Evolutionary conservation across 1,140 invertebrate genomes (phyloP).

Genomic region (Brachionus sp.): DNA sequence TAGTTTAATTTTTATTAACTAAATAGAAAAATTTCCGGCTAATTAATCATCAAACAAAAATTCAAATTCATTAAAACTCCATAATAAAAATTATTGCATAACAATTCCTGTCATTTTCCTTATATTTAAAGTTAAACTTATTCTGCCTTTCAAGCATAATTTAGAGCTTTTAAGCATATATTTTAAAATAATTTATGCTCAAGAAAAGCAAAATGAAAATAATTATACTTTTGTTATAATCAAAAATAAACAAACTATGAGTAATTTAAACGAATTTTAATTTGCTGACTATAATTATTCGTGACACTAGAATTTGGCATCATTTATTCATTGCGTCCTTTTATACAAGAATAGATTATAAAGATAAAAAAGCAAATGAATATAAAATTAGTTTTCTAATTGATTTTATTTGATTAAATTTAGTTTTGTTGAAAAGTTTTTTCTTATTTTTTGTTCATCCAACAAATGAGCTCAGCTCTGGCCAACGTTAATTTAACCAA

Average conservation of each 20-base stretch:
- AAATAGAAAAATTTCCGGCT: neutral
- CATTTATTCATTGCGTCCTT: neutral
- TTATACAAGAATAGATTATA: neutral
- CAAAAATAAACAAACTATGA: neutral
- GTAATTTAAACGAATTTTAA: neutral
- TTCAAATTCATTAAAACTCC: neutral
- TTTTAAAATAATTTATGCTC: neutral
- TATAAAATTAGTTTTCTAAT: neutral
- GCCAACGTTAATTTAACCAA: neutral
- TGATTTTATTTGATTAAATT: neutral
- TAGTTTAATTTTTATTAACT: too few species aligned
- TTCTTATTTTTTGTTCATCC: neutral
- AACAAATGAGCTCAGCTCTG: constrained; percentile 12
- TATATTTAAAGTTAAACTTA: constrained; percentile 4
- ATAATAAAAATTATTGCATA: neutral
- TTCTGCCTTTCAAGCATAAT: neutral
- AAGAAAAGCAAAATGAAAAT: neutral
- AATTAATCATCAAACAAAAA: neutral
- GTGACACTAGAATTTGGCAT: neutral
- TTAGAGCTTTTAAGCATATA: neutral
- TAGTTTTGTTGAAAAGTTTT: neutral
- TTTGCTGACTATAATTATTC: neutral
- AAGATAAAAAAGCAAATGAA: neutral
- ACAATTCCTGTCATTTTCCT: neutral
- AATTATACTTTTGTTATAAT: neutral